A percentile compares a stretch with the other conserved stretches of the same genome.
phyloP scores from a whole-genome alignment of 2,888 invertebrate genomes.

The Nudaria mundana region DNA sequence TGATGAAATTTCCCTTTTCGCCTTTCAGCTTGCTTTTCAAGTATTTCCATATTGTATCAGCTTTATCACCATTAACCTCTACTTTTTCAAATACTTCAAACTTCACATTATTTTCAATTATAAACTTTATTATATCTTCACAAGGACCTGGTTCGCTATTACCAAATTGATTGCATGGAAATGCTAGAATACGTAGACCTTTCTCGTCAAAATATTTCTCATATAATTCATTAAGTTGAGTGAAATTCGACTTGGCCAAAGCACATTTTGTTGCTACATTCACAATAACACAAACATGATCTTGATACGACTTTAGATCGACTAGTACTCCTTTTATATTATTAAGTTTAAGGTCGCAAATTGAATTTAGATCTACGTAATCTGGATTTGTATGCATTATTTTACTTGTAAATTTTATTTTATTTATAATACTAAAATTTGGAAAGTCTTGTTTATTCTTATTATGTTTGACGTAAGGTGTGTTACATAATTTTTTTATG shows the following conservation, averaged over 20 bases:
- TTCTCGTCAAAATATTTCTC: constrained; percentile 83
- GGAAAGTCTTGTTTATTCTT: no score
- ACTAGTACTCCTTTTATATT: constrained; percentile 87
- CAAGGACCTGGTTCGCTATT: constrained; percentile 78
- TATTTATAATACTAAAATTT: neutral
- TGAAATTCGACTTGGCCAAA: constrained; percentile 86
- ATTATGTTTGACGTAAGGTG: no score
- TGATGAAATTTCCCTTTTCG: constrained; percentile 78
- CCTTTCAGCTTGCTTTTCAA: constrained; percentile 62
- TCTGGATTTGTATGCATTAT: constrained; percentile 35
- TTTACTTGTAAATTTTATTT: neutral
- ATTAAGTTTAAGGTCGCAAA: constrained; percentile 86
- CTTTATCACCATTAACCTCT: constrained; percentile 77
- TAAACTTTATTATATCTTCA: constrained; percentile 76
- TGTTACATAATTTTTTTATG: no score
- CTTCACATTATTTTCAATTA: constrained; percentile 69
- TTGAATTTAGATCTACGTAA: constrained; percentile 82
- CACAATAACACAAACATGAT: constrained; percentile 86
- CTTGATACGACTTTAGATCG: constrained; percentile 85
- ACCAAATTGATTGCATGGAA: constrained; percentile 89
- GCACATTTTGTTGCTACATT: constrained; percentile 92
- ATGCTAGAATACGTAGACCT: constrained; percentile 83
- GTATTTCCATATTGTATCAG: constrained; percentile 80
- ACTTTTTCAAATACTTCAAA: constrained; percentile 82
- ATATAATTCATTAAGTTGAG: constrained; percentile 84